Base-by-base conservation (phyloP, 2,888 invertebrate species). In the Chrysolina americana region DNA sequence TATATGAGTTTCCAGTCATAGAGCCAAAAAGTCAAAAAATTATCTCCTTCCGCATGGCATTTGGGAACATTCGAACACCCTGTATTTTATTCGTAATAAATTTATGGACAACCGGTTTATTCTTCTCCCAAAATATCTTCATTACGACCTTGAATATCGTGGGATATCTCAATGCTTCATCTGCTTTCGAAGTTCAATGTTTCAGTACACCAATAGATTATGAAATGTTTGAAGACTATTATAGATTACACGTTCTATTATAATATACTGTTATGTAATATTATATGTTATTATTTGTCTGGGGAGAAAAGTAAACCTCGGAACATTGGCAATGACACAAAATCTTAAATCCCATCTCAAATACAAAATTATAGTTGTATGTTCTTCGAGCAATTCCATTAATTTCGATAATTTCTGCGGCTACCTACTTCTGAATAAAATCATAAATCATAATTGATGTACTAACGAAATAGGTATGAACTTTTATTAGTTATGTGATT, bases 321-420 rank as follows among this genome's bases (percentile, higher is more conserved):
- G 19, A 50, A 1, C 10, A 21, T 21, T 53, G 53, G 53, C 53
- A 53, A 53, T 53, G 53, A 53, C 53, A 53, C 21, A 53, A 53
- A 53, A 19, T 5, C 19, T 2, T 19, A 53, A 36, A 36, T 6
- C 36, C 19, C 53, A 53, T 53, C 23, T 19, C 53, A 53, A 53
- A 53, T 53, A 21, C 15, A 53, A 53, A 21, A 53, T 53, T 53
- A 53, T 53, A 21, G 19, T 11, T 53, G 17, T 11, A 53, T 19
- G 10, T 21, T 48, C 17, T 17, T 48, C 9, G 13, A 53, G 19
- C 19, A 21, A 23, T 11, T 53, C 5, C 11, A 10, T 19, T 21
- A 21, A 21, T 53, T 17, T 53, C 19, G 21, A 15, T 53, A 21
- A 53, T 53, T 53, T 13, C 21, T 23, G 1, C 21, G 0, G 1